Evolutionary conservation across 2,113 vertebrate species (phyloP), one percentile per base, ranked within the genome.

Genomic region (Potamarius usumacintae): DNA sequence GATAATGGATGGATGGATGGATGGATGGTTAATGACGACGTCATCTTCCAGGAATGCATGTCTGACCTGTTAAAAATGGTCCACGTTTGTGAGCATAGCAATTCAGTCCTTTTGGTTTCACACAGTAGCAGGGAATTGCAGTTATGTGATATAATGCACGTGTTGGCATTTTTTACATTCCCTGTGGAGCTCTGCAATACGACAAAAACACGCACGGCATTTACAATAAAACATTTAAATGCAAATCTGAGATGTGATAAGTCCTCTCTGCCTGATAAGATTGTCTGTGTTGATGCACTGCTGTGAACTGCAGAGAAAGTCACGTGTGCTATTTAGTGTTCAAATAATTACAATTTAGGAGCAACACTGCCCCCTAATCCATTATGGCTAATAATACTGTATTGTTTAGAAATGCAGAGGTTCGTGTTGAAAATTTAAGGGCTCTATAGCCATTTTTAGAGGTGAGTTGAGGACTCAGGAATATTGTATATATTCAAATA

Each of bases 281-380:
- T 65, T 81, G 50, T 69, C 76, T 71, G 69, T 11, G 42, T 7
- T 50, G n/a, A 87, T 83, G 53, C 34, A 27, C 60, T 34, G 2
- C 27, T 78, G 17, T 78, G 53, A n/a, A 78, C 53, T 12, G 7
- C 1, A 55, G 9, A 69, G n/a, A 52, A 55, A 55, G 55, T 57
- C 67, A 4, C 17, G 22, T 10, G 11, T 65, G 20, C 42, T 83
- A 27, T 65, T 30, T 27, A n/a, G 15, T 5, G 60, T 7, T 82
- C 10, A 82, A 22, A 25, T 82, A 25, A 60, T 34, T 15, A 53
- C 17, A 42, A 76, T 34, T 15, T 20, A 76, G 80, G 22, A n/a
- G 69, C 69, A 87, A 76, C 69, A 65, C 55, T 87, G 69, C 86
- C 86, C 86, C 86, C 62, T 14, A 80, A 25, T 11, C 48, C 27